Percentiles rank a stretch among this genome's conserved stretches.
These are phyloP conservation scores for Malurus cyaneus DNA, from an alignment of 2,113 vertebrate species.

Conservation along the genomic window DNA sequence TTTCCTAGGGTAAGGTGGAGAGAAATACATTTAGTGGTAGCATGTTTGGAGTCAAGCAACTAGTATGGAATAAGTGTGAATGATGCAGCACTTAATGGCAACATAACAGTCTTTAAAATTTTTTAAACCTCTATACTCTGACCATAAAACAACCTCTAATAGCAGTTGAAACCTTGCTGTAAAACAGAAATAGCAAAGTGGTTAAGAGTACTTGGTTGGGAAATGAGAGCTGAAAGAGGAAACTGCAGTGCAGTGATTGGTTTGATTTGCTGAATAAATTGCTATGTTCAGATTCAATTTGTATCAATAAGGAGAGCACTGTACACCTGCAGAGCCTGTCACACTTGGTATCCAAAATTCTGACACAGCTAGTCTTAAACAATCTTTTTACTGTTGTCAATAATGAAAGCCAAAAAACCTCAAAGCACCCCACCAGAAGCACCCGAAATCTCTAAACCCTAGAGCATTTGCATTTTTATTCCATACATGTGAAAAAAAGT, in stretches of 20 bases:
- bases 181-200: constrained; percentile 57
- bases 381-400: constrained; percentile 33
- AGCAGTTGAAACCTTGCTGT: constrained; percentile 38
- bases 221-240: constrained; percentile 73
- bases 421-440: background rate
- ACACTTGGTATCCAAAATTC: constrained; percentile 51
- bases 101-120: background rate
- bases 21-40: background rate
- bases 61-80: constrained; percentile 41
- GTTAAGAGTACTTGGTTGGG: constrained; percentile 69
- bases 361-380: constrained; percentile 61
- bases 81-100: background rate
- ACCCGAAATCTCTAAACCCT: background rate
- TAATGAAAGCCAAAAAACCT: constrained; percentile 33
- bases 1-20: background rate
- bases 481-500: background rate
- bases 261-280: constrained; percentile 83
- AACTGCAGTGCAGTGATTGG: constrained; percentile 73
- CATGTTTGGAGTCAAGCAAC: background rate
- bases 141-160: background rate
- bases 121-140: background rate
- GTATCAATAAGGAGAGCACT: constrained; percentile 76
- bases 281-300: constrained; percentile 82
- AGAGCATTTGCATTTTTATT: background rate
- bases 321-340: constrained; percentile 73